Base-by-base conservation (phyloP, 2,797 vertebrate species). In the Hipposideros larvatus region DNA sequence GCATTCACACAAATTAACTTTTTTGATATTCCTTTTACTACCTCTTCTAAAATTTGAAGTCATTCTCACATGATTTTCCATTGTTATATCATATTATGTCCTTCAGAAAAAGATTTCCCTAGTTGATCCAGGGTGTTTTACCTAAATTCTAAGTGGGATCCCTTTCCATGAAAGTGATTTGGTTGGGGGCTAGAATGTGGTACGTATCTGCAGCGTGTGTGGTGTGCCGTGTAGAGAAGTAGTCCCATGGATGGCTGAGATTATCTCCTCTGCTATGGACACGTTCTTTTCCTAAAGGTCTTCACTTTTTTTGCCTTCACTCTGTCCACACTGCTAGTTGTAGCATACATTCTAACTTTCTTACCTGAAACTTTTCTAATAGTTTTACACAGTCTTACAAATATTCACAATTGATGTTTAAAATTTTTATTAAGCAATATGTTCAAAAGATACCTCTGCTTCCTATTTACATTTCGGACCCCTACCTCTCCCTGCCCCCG, bases 351-450 rank as follows among this genome's bases (percentile, higher is more conserved):
- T 91, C 37, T 75, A 21, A 51, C 4, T 11, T 14, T 63, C 24
- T 93, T 71, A 92, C 24, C 28, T 34, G 24, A 90, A 90, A 75
- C 19, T 84, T 94, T 59, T 79, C 22, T 63, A 70, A 41, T 34
- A 51, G 34, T 86, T 97, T 85, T 41, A 79, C 31, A 89, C 80
- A 80, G 53, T 34, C 28, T 18, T 74, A 26, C 53, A 79, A 84
- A 75, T 11, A 48, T 78, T 34, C 71, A 46, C 89, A 74, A 43
- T 87, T 66, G 31, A 51, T 79, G 53, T 70, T 93, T 63, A 22
- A 59, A 91, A 75, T 71, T 7, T 3, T 4, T 51, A 14, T 73
- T 24, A 70, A 57, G 22, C 9, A 34, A 1, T 90, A 16, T 51
- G 22, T 77, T 88, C 41, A 94, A 0, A 11, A 94, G 66, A 65